Conservation (phyloP, 1,140 invertebrate genomes). For the Calycopis cecrops region DNA sequence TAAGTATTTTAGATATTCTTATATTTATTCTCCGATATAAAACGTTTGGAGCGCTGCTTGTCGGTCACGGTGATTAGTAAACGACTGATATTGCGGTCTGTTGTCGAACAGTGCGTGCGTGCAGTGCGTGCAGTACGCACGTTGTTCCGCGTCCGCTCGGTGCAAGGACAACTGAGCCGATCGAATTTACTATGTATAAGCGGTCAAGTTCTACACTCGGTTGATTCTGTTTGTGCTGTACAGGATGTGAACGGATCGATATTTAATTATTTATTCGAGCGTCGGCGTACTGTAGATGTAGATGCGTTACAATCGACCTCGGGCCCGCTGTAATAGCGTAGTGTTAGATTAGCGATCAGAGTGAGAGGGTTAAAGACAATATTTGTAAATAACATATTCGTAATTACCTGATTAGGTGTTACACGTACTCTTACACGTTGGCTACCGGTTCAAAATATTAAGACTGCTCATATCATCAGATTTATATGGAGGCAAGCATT, state of each 20-base stretch:
- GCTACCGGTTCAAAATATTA: constrained; percentile 6
- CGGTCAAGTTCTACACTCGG: constrained; percentile 57
- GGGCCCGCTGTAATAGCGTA: constrained; percentile 65
- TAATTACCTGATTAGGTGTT: constrained; percentile 69
- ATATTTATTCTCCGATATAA: constrained; percentile 73
- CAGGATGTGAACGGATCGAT: constrained; percentile 40
- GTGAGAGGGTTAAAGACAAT: constrained; percentile 76
- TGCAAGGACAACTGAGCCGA: constrained; percentile 60
- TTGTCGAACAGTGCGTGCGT: constrained; percentile 48
- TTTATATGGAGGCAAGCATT: too few species aligned
- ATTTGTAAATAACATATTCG: constrained; percentile 74
- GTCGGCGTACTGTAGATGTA: constrained; percentile 62
- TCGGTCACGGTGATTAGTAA: constrained; percentile 26
- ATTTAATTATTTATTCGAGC: constrained; percentile 49
- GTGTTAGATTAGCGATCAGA: constrained; percentile 70
- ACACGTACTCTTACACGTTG: constrained; percentile 38
- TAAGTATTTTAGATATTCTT: constrained; percentile 77
- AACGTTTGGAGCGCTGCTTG: constrained; percentile 37
- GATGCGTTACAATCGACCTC: constrained; percentile 65
- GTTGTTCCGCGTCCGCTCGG: constrained; percentile 48
- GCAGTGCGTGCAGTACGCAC: constrained; percentile 6
- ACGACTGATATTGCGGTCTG: constrained; percentile 50
- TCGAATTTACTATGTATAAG: constrained; percentile 74
- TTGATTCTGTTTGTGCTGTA: constrained; percentile 50
- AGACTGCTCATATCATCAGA: too few species aligned